These are phyloP conservation scores for Andrena chrysosceles DNA, from an alignment of 2,888 invertebrate species.

Conservation along the genomic window DNA sequence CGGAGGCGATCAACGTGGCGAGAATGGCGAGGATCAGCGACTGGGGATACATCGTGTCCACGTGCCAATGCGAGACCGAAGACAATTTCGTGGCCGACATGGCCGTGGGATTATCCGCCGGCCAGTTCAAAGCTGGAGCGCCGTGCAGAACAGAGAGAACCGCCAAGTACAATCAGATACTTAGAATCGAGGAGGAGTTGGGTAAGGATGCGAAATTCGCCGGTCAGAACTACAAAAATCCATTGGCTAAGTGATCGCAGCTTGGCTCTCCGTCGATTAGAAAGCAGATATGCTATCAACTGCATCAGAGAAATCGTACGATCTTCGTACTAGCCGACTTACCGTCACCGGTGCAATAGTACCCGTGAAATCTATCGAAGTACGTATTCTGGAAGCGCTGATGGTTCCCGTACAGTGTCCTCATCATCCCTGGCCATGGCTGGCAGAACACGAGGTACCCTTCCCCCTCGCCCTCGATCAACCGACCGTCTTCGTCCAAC, in stretches of 20 bases:
- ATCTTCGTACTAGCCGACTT: slow-evolving; percentile 74
- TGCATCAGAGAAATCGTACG: background rate
- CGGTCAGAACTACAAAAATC: slow-evolving; percentile 74
- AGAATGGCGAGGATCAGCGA: slow-evolving; percentile 75
- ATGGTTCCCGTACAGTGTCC: slow-evolving; percentile 96
- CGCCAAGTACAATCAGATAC: slow-evolving; percentile 81
- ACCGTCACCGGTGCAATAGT: slow-evolving; percentile 99
- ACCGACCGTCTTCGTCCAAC: slow-evolving; percentile 94
- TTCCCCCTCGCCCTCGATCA: slow-evolving; percentile 95
- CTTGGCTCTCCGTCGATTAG: background rate
- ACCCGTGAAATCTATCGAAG: slow-evolving; percentile 98
- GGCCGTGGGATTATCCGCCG: slow-evolving; percentile 78
- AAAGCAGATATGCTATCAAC: background rate
- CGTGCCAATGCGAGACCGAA: slow-evolving; percentile 79
- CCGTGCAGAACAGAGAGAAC: slow-evolving; percentile 78
- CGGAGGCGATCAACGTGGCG: slow-evolving; percentile 78
- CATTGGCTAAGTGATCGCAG: slow-evolving; percentile 55
- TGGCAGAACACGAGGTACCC: slow-evolving; percentile 97
- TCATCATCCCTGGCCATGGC: slow-evolving; percentile 99
- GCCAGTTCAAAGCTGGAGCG: slow-evolving; percentile 80
- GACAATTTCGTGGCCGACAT: slow-evolving; percentile 81
- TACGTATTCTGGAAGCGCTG: slow-evolving; percentile 96
- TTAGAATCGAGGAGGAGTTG: slow-evolving; percentile 82
- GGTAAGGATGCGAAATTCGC: slow-evolving; percentile 78
- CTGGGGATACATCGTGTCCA: slow-evolving; percentile 76